Evolutionary conservation across 2,113 vertebrate genomes (phyloP), one percentile per base, ranked within the genome.

Genomic region (Puma concolor): DNA sequence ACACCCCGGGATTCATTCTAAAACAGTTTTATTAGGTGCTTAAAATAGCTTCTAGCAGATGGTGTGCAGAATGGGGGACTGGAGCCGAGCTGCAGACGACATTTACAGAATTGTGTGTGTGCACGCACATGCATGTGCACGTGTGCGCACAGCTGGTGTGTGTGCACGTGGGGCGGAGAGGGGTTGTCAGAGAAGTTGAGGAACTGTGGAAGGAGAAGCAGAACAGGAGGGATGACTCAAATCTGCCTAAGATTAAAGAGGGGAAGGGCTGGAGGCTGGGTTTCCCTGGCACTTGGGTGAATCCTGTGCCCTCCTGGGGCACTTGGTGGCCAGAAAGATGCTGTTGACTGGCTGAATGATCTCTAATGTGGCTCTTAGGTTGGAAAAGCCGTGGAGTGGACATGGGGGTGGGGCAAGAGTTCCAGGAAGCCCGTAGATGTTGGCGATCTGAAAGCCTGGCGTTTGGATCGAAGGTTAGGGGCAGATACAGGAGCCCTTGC

Each of bases 1-100:
- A 95, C 96, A 95, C 96, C 63, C 5, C 29, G 90, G 97, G 97
- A 95, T 97, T 98, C 91, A 7, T 98, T 98, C 98, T 98, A 98
- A 98, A 99, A 97, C 94, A 23, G 67, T 96, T 99, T 99, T 98
- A 99, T 99, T 99, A 97, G 98, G 97, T 97, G 98, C 98, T 98
- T 98, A 98, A 99, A 99, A 98, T 98, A 99, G 98, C 98, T 98
- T 96, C 98, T 98, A 98, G 98, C 98, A 98, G 98, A 97, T 97
- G 97, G 92, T 72, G 60, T 98, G 98, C 96, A 97, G 85, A 15
- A 85, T 80, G 96, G 93, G 96, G 95, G 97, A 95, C 85, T 93
- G 96, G 95, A 96, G 94, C 94, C 97, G 84, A 31, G 95, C 91
- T 95, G 98, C 91, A 33, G 77, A 41, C 91, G 98, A 98, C 98